Evolutionary conservation across 2,797 vertebrate genomes (phyloP), one percentile per base, ranked within the genome.

Genomic region (Petrocephalus sullivani): DNA sequence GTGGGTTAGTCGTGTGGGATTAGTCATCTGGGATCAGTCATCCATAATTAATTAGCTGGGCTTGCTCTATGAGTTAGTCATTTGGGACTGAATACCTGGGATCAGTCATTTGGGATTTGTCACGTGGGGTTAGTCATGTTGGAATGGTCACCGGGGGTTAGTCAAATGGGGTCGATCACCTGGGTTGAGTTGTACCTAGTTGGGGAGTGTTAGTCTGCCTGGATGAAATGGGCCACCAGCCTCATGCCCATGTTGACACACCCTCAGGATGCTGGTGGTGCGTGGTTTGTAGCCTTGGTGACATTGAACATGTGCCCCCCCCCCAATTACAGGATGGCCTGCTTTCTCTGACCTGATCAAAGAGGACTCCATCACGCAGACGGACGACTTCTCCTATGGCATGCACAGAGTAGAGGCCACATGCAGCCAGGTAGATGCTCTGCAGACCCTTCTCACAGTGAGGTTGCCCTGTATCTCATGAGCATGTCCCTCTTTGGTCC

Each of bases 341-440:
- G 97, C 98, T 1, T 99, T 99, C 95, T 97, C 92, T 1, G 97
- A 99, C 88, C 95, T 98, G 85, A 89, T 99, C 89, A 96, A 94
- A 90, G 95, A 97, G 0, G 96, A 98, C 7, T 94, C 94, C 51
- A 60, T 99, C 90, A 87, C 92, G 0, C 89, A 93, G 91, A 92
- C 95, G 0, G 97, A 99, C 71, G 98, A 99, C 93, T 99, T 97
- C 92, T 97, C 98, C 87, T 96, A 96, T 0, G 98, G 98, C 90
- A 97, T 99, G 96, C 98, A 99, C 95, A 93, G 98, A 89, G 94
- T 99, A 90, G 98, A 99, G 94, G 95, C 95, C 2, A 97, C 96
- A 91, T 99, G 98, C 93, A 97, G 95, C 92, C 97, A 98, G 97
- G 98, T 97, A 91, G 92, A 96, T 12, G 6, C 33, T 85, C 6